Base-by-base conservation (phyloP, 2,797 vertebrate species). In the Pipistrellus pipistrellus region DNA sequence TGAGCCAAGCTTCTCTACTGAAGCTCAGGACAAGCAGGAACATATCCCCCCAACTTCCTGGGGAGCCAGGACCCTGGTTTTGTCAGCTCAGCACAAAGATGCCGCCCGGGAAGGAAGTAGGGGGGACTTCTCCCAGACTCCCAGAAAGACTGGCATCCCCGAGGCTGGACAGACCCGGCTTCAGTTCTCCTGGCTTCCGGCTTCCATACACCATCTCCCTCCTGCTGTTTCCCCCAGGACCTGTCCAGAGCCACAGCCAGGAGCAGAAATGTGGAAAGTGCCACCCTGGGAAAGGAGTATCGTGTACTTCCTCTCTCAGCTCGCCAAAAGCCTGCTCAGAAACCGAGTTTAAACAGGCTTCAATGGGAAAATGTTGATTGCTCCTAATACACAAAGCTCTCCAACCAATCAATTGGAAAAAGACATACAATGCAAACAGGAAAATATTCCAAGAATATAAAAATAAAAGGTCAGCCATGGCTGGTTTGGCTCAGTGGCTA, bases 1-100 rank as follows among this genome's bases (percentile, higher is more conserved):
- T 69, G 84, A 96, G 69, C 95, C 81, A 41, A 41, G 62, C 55
- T 93, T 96, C 76, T 95, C 76, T 83, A 13, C 41, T 38, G 44
- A 88, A 55, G 66, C 72, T 76, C 21, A 3, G 53, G 90, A 78
- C 20, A 0, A 46, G 89, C 84, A 95, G 91, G 48, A 85, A 88
- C 86, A 91, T 77, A 92, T 83, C 55, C 51, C 35, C 9, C 35
- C 11, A 2, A 25, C 64, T 55, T 68, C 66, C 57, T 44, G n/a
- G 55, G 62, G 44, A 77, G 51, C 48, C 30, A 20, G 46, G 21
- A n/a, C 27, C 69, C 53, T 55, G 7, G 5, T n/a, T 88, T 77
- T 91, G 85, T 94, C 51, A 77, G 35, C 81, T 95, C 13, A 62
- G 77, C 38, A 59, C 38, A 27, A 23, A 48, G 17, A 44, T 46